phyloP scores from a whole-genome alignment of 2,888 invertebrate species.

The Drosophila pseudotalamancana region DNA sequence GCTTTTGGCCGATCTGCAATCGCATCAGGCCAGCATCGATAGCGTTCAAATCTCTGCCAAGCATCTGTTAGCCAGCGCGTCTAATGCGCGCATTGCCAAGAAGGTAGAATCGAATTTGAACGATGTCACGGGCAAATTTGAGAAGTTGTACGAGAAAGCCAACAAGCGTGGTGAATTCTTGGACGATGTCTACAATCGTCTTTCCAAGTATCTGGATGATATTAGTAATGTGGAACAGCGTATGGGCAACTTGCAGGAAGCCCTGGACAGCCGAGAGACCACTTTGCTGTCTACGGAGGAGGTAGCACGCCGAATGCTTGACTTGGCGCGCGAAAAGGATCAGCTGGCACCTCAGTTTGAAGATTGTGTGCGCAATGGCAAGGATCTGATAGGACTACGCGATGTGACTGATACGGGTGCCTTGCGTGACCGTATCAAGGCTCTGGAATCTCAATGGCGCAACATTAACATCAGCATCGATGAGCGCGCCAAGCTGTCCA shows the following conservation, averaged over 20 bases:
- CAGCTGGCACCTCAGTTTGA: slow-evolving; percentile 89
- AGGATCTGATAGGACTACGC: slow-evolving; percentile 91
- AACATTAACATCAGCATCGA: slow-evolving; percentile 92
- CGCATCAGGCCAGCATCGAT: slow-evolving; percentile 93
- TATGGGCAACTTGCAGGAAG: slow-evolving; percentile 89
- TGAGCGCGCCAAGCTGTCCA: slow-evolving; percentile 93
- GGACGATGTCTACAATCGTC: slow-evolving; percentile 89
- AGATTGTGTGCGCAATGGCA: slow-evolving; percentile 91
- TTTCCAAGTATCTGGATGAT: slow-evolving; percentile 89
- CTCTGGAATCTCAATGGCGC: slow-evolving; percentile 94
- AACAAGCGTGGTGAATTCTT: slow-evolving; percentile 92
- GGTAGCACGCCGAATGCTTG: slow-evolving; percentile 86
- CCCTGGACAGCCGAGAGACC: slow-evolving; percentile 90
- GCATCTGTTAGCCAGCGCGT: slow-evolving; percentile 91
- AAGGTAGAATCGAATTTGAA: slow-evolving; percentile 95
- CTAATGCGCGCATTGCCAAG: slow-evolving; percentile 94
- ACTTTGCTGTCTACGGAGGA: slow-evolving; percentile 88
- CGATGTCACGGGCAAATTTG: slow-evolving; percentile 93
- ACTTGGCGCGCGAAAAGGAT: slow-evolving; percentile 85
- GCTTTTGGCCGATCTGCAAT: slow-evolving; percentile 92
- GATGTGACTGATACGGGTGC: slow-evolving; percentile 94
- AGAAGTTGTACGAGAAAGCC: slow-evolving; percentile 92
- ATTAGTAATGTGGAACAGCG: slow-evolving; percentile 90
- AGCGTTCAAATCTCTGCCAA: slow-evolving; percentile 91
- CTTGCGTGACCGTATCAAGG: slow-evolving; percentile 93